Evolutionary conservation across 2,888 invertebrate genomes (phyloP), one percentile per base, ranked within the genome.

Genomic region (Lysandra coridon): DNA sequence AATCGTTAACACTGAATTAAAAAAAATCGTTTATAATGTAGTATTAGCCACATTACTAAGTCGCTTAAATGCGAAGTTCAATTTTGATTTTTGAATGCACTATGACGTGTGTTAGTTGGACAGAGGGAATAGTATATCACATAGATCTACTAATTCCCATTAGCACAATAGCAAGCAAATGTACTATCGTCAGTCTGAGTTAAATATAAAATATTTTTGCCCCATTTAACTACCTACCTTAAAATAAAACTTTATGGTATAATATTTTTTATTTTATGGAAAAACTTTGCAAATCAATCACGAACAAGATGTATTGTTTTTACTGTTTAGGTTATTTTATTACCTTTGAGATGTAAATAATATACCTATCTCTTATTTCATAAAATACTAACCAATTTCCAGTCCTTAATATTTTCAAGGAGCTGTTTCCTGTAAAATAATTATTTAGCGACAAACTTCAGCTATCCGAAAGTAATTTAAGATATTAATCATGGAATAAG

Each of bases 401-500:
- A 69, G 14, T 12, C 23, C 17, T 62, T 10, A 23, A 62, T 4
- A 64, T 30, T 64, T 69, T 69, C 33, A 69, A 69, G 14, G 33
- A 69, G 33, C 69, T 17, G 33, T 69, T 37, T 69, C 12, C 69
- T 69, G 69, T 33, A 69, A 33, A 69, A 37, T 69, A 69, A 69
- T 69, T 69, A 6, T 69, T 69, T 37, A 33, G 69, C 33, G 69
- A 69, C 33, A 33, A 37, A 37, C 69, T 33, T 33, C 69, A 69
- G 33, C 33, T 37, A 44, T 75, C 75, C 49, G 14, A 76, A 76
- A 76, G 57, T 76, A 76, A 76, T 76, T 76, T 57, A 76, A 76
- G 76, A 57, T 76, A 76, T 76, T 57, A 76, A 57, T 76, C 76
- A 76, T 33, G 33, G 49, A 53, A 76, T 76, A 76, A 76, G 33